Percentiles rank a stretch among this genome's conserved stretches.
Evolutionary conservation across 2,113 vertebrate species (phyloP).

Genomic region (Saguinus imperator): DNA sequence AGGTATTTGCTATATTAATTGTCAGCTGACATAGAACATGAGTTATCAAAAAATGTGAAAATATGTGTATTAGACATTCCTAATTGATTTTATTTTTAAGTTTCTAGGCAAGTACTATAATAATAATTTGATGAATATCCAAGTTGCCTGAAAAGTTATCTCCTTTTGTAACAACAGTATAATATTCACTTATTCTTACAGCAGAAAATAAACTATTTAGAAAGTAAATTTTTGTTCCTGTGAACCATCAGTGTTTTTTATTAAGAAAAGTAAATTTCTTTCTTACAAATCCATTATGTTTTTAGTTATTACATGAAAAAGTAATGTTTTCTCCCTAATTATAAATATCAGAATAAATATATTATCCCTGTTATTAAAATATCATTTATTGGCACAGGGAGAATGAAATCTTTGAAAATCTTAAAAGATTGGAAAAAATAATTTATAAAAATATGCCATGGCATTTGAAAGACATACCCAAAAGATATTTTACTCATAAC

Average conservation of each 20-base stretch:
- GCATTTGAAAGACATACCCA: background rate
- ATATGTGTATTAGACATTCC: background rate
- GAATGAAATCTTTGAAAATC: background rate
- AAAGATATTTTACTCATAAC: background rate
- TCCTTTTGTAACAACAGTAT: background rate
- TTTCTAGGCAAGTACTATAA: background rate
- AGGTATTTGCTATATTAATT: slow-evolving; percentile 34
- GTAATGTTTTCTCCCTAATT: background rate
- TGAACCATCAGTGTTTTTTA: background rate
- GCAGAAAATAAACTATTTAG: background rate
- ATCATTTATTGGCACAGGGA: background rate
- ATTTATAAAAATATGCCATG: background rate
- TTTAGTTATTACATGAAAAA: slow-evolving; percentile 5
- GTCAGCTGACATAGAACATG: background rate
- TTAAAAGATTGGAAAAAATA: background rate
- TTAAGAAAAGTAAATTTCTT: background rate
- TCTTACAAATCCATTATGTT: background rate
- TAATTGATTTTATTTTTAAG: background rate
- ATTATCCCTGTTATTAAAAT: background rate
- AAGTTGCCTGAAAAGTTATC: background rate
- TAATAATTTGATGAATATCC: background rate
- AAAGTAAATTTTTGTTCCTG: background rate
- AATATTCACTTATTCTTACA: background rate
- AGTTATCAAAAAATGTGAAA: slow-evolving; percentile 15
- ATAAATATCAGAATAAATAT: no score